A percentile compares a stretch with the other conserved stretches of the same genome.
Evolutionary conservation across 1,140 invertebrate genomes (phyloP).

Genomic region (Pygmarrhopalites habei): DNA sequence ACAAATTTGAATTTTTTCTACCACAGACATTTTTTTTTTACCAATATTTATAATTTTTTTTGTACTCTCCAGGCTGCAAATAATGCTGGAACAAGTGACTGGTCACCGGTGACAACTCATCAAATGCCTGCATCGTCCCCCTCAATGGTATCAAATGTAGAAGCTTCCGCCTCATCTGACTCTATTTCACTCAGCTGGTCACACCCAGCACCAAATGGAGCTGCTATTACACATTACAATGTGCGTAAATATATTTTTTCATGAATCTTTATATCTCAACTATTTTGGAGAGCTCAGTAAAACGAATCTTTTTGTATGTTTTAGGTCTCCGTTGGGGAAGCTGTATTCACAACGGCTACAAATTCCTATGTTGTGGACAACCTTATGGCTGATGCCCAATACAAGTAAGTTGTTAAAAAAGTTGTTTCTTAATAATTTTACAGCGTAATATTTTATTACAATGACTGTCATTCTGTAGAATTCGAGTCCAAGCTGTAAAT

Average conservation of each 20-base stretch:
- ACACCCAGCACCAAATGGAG: slow-evolving; percentile 61
- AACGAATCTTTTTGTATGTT: too few relatives aligned
- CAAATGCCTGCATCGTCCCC: slow-evolving; percentile 66
- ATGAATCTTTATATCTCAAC: too few relatives aligned
- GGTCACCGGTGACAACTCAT: slow-evolving; percentile 57
- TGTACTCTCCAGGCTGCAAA: slow-evolving; percentile 57
- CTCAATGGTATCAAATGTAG: slow-evolving; percentile 55
- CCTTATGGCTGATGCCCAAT: slow-evolving; percentile 51
- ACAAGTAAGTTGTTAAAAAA: slow-evolving; percentile 50
- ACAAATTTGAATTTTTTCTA: too few relatives aligned
- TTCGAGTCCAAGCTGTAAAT: slow-evolving; percentile 73
- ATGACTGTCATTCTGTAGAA: too few relatives aligned
- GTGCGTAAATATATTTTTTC: too few relatives aligned
- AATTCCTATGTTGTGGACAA: slow-evolving; percentile 44
- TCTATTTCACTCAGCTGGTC: slow-evolving; percentile 63
- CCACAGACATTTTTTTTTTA: too few relatives aligned
- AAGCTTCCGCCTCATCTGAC: slow-evolving; percentile 56
- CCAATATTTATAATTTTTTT: slow-evolving; percentile 12
- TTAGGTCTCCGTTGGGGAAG: slow-evolving; percentile 54
- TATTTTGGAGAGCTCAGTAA: too few relatives aligned
- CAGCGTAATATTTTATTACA: too few relatives aligned
- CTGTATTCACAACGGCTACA: slow-evolving; percentile 20
- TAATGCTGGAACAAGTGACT: slow-evolving; percentile 62
- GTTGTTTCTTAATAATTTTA: too few relatives aligned
- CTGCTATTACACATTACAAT: slow-evolving; percentile 64